A percentile compares a stretch with the other conserved stretches of the same genome.
These are phyloP conservation scores for Felis chaus DNA, from an alignment of 2,113 vertebrate genomes.

Conservation along the genomic window DNA sequence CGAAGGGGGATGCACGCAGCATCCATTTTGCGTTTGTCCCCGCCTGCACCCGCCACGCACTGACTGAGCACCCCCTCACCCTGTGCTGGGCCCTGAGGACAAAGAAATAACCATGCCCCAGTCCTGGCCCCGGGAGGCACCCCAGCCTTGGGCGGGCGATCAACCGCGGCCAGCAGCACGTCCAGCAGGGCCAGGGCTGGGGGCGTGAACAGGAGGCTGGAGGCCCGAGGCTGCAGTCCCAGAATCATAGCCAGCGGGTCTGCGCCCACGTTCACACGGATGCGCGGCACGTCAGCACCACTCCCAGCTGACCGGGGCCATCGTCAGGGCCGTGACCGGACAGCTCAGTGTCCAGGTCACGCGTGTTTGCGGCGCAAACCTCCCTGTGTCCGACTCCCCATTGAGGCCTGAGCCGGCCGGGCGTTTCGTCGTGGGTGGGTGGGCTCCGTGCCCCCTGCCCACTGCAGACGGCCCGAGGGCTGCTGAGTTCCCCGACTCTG, in stretches of 20 bases:
- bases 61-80: background rate
- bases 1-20: fast-evolving
- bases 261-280: background rate
- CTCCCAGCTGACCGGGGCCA: background rate
- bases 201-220: too few relatives aligned
- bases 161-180: background rate
- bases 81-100: background rate
- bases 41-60: background rate
- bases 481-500: background rate
- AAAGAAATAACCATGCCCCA: fast-evolving
- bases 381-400: background rate
- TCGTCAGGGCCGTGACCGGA: background rate
- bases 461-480: fast-evolving
- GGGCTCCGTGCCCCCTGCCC: background rate
- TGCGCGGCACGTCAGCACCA: background rate
- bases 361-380: fast-evolving
- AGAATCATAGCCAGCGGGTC: background rate
- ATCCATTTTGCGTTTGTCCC: fast-evolving
- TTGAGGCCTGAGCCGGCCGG: background rate
- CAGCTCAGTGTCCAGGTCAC: background rate
- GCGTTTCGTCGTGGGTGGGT: fast-evolving
- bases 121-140: background rate
- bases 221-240: too few relatives aligned
- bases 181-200: too few relatives aligned
- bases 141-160: fast-evolving